Base-by-base conservation (phyloP, 2,113 vertebrate species). In the Prinia subflava region DNA sequence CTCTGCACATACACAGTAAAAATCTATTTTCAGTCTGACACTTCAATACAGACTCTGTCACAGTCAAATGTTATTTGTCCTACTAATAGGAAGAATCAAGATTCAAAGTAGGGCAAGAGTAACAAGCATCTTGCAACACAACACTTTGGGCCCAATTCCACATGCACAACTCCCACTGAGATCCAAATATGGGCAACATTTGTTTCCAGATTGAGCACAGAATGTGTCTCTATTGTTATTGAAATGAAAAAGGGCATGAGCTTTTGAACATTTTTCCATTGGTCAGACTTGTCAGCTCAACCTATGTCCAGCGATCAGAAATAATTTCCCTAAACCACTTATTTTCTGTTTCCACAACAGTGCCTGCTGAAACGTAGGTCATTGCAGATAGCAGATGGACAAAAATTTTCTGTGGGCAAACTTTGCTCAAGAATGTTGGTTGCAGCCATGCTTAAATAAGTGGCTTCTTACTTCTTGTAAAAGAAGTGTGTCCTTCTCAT, bases 131-230 rank as follows among this genome's bases (percentile, higher is more conserved):
- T 94, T 95, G 63, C 84, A 67, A 85, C 44, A 52, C 0, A 23
- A 74, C 70, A 68, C n/a, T 90, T 93, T 90, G 93, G 95, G 79
- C 82, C 93, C 90, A 95, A 88, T 86, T 94, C 93, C 59, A 77
- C 82, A 33, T 10, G 30, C n/a, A 19, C 28, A 63, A 24, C 90
- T 94, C 95, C 95, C 80, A 93, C 92, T 95, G 95, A 93, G 92
- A 75, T 83, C 64, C 85, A 93, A 94, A 96, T 94, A 90, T 60
- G 88, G 93, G 73, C 52, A 89, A 86, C 93, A 95, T 94, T 95
- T 86, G 73, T 78, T 95, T 96, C 92, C 95, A 96, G 94, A 95
- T 86, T 96, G 95, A 93, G 85, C 75, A 89, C 92, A 92, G 92
- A 95, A 93, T 92, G 78, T 86, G 71, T 42, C 42, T 82, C 83